phyloP scores from a whole-genome alignment of 2,888 invertebrate species.

The Mythimna impura region DNA sequence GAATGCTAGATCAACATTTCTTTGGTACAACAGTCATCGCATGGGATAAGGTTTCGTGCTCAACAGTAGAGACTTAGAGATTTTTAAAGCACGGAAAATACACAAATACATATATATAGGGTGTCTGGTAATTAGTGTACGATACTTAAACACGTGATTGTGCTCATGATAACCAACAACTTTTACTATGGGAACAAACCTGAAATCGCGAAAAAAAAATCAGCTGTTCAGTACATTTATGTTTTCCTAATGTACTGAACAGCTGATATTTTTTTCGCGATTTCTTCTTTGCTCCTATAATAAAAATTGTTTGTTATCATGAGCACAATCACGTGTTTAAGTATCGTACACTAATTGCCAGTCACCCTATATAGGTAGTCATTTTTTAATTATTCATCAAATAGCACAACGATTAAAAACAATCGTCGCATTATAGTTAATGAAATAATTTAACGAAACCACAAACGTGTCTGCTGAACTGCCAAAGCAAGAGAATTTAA shows the following conservation, averaged over 20 bases:
- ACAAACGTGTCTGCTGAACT: slow-evolving; percentile 24
- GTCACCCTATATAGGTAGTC: neutral
- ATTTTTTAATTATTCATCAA: neutral
- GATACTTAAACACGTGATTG: too few species aligned
- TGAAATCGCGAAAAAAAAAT: too few species aligned
- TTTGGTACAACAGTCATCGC: neutral
- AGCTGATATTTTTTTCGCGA: too few species aligned
- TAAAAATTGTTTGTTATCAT: too few species aligned
- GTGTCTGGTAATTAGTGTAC: too few species aligned
- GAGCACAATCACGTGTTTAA: too few species aligned
- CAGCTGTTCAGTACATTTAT: too few species aligned
- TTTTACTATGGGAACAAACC: too few species aligned
- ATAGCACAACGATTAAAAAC: slow-evolving; percentile 1
- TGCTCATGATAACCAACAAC: too few species aligned
- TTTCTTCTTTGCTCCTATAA: too few species aligned
- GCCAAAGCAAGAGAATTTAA: slow-evolving; percentile 26
- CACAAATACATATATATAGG: neutral
- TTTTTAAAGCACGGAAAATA: neutral
- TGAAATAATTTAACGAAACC: slow-evolving; percentile 30
- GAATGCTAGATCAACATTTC: neutral
- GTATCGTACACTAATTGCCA: too few species aligned
- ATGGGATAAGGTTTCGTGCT: neutral
- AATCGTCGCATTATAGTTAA: neutral
- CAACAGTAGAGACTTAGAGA: neutral
- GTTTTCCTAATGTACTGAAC: too few species aligned